Conservation (phyloP, 2,113 vertebrate species). For the Scortum barcoo region DNA sequence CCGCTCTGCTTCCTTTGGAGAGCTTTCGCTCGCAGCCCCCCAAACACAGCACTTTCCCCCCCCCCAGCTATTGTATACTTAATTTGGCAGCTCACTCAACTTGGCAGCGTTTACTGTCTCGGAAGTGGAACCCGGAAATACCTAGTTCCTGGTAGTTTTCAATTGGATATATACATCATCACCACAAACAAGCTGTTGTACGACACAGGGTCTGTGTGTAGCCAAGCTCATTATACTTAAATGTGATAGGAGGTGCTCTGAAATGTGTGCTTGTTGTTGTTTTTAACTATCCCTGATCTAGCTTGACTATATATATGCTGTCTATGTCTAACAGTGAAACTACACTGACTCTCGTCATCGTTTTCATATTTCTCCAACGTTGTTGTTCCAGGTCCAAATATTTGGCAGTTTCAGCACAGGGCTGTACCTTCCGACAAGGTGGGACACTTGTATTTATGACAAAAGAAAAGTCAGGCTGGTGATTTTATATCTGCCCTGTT, state of each 20-base stretch:
- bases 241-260: not conserved
- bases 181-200: constrained; percentile 11
- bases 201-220: not conserved
- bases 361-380: not conserved
- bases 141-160: constrained; percentile 43
- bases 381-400: constrained; percentile 91
- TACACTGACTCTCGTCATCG: not conserved
- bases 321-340: not conserved
- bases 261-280: not conserved
- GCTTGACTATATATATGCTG: not conserved
- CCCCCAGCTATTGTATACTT: constrained; percentile 54
- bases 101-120: constrained; percentile 45
- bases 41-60: constrained; percentile 34
- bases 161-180: constrained; percentile 38
- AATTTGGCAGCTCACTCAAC: constrained; percentile 53
- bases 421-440: constrained; percentile 98
- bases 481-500: not conserved
- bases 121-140: constrained; percentile 58
- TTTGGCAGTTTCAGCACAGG: constrained; percentile 99
- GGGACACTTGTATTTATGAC: constrained; percentile 60
- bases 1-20: constrained; percentile 60
- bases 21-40: constrained; percentile 31
- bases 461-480: not conserved
- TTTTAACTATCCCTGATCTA: not conserved
- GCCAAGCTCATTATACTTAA: not conserved